Percentiles rank a stretch among this genome's conserved stretches.
Conservation (phyloP, 53 echinoderm and acorn worm genomes). For the Apostichopus leukothele region DNA sequence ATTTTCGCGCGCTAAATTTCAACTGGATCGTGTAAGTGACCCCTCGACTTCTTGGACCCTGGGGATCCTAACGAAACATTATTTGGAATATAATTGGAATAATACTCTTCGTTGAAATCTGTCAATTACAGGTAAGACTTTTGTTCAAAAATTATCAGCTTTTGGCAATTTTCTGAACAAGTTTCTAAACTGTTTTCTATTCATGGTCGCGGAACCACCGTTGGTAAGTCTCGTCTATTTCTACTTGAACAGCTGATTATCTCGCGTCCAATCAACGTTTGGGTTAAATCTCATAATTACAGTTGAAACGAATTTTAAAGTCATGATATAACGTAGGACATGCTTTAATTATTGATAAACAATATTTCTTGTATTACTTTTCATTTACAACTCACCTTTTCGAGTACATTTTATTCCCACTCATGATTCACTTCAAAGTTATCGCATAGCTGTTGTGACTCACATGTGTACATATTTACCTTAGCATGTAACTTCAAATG, state of each 20-base stretch:
- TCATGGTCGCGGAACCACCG: background rate
- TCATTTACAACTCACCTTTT: background rate
- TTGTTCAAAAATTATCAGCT: background rate
- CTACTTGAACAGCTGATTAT: constrained; percentile 37
- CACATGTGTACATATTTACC: constrained; percentile 6
- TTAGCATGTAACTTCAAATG: background rate
- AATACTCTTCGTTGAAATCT: constrained; percentile 42
- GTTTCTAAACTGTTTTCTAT: constrained; percentile 26
- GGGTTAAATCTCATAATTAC: constrained; percentile 21
- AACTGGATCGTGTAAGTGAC: constrained; percentile 86
- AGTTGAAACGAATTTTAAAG: constrained; percentile 21
- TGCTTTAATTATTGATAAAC: background rate
- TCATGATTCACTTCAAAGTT: constrained; percentile 2
- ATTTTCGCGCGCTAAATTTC: constrained; percentile 93
- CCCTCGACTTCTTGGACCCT: constrained; percentile 63
- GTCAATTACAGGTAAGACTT: constrained; percentile 28
- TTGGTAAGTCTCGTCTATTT: background rate
- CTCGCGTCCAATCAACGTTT: constrained; percentile 31
- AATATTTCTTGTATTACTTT: background rate
- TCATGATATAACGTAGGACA: background rate
- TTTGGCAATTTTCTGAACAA: background rate
- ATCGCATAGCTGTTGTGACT: constrained; percentile 3
- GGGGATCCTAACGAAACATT: constrained; percentile 48
- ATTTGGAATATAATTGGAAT: constrained; percentile 49
- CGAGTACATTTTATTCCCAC: background rate